Conservation (phyloP, 2,888 invertebrate species). For the Drosophila antonietae region DNA sequence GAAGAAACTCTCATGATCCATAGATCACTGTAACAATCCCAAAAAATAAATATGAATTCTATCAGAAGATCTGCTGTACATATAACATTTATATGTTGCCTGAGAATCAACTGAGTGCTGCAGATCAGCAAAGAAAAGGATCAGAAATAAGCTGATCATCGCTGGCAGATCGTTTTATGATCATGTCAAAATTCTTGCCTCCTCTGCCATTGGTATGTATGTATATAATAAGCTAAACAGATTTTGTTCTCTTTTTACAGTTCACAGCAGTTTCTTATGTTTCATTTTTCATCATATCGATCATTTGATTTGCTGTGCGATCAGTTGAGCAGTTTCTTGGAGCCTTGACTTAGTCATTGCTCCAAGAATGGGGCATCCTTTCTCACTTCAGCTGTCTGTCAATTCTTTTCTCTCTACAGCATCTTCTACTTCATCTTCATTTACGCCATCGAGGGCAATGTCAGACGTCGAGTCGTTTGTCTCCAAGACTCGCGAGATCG, state of each 20-base stretch:
- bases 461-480: conserved; percentile 15
- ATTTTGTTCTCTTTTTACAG: not conserved
- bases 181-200: not conserved
- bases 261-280: not conserved
- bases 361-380: conserved; percentile 5
- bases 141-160: not conserved
- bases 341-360: conserved; percentile 24
- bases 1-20: not conserved
- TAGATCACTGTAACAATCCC: not conserved
- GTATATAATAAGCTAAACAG: not conserved
- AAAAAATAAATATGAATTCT: no score
- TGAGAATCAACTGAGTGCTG: not conserved
- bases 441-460: conserved; percentile 21
- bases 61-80: not conserved
- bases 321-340: conserved; percentile 22
- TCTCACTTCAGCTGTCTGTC: conserved; percentile 3
- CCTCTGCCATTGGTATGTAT: no score
- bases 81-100: not conserved
- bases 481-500: conserved; percentile 17
- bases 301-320: conserved; percentile 18
- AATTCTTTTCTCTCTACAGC: not conserved
- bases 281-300: conserved; percentile 1
- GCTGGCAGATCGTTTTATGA: not conserved
- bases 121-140: not conserved
- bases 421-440: not conserved